phyloP scores from a whole-genome alignment of 1,140 invertebrate species.

The Diachasma alloeum region DNA sequence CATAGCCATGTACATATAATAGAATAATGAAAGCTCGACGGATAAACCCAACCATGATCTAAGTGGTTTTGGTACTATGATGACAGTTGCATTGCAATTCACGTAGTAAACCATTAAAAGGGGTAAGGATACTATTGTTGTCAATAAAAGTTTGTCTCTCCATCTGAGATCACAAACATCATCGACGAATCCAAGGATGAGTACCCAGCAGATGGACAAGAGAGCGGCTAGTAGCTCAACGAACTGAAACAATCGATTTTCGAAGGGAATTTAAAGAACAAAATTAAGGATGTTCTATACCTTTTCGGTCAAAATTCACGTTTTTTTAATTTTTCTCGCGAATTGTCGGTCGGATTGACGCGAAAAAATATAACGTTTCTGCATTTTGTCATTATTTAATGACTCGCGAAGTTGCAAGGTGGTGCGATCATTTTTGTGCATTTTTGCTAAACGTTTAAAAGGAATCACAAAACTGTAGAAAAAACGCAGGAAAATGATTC shows the following conservation, averaged over 20 bases:
- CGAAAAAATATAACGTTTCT: too few relatives aligned
- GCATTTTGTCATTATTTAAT: too few relatives aligned
- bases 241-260: conserved; percentile 73
- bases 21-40: conserved; percentile 85
- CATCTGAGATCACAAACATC: conserved; percentile 96
- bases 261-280: conserved; percentile 15
- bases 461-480: too few relatives aligned
- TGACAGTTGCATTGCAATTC: conserved; percentile 93
- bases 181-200: conserved; percentile 97
- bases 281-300: too few relatives aligned
- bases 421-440: too few relatives aligned
- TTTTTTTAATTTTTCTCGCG: too few relatives aligned
- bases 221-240: conserved; percentile 93
- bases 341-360: too few relatives aligned
- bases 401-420: too few relatives aligned
- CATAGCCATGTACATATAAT: conserved; percentile 99
- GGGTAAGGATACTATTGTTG: conserved; percentile 94
- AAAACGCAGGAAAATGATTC: too few relatives aligned
- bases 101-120: conserved; percentile 98
- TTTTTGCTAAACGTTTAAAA: too few relatives aligned
- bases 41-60: conserved; percentile 77
- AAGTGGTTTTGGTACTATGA: conserved; percentile 92
- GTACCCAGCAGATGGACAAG: conserved; percentile 97
- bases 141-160: conserved; percentile 96
- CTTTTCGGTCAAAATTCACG: too few relatives aligned